Base-by-base conservation (phyloP, 1,140 invertebrate species). In the Megalonaias nervosa region DNA sequence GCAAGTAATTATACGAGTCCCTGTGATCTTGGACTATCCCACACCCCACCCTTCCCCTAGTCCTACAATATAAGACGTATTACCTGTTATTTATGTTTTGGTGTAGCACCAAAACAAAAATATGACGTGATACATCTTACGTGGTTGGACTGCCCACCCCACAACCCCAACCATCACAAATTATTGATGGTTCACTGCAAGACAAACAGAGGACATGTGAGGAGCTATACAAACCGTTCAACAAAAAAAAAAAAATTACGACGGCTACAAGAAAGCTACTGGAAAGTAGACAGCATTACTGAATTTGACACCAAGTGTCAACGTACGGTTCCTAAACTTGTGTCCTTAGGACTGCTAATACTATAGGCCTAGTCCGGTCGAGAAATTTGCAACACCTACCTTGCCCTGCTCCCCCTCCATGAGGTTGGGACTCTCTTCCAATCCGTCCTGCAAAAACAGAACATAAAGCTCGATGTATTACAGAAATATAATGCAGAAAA, bases 381-480 rank as follows among this genome's bases (percentile, higher is more conserved):
- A 67, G 21, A 13, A n/a, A 31, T 31, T 67, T 72, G 19, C 1
- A 31, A 56, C 58, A 58, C 48, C 69, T 82, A 83, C 82, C 77
- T 81, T 82, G 64, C 80, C 82, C 17, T 82, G 84, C 64, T 90
- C 90, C 67, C 88, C 89, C 66, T 85, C 87, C 79, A 90, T 76
- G 75, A 90, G 86, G 85, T 90, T 89, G 80, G 89, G 88, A 59
- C 89, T 86, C 77, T 91, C 90, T 85, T 90, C 89, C 67, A 89
- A 79, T 85, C 89, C 90, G 84, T 90, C 89, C 90, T 91, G 81
- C 72, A 90, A 88, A 67, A 75, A 77, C 75, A 78, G 80, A 79
- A 75, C 67, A 61, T 64, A 60, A 59, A 21, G 26, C 55, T 61
- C 69, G 57, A 73, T 60, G 58, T 73, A 19, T 64, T 13, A 23